Percentiles rank a stretch among this genome's conserved stretches.
These are phyloP conservation scores for Sus scrofa DNA, from an alignment of 2,113 vertebrate genomes.

Conservation along the genomic window DNA sequence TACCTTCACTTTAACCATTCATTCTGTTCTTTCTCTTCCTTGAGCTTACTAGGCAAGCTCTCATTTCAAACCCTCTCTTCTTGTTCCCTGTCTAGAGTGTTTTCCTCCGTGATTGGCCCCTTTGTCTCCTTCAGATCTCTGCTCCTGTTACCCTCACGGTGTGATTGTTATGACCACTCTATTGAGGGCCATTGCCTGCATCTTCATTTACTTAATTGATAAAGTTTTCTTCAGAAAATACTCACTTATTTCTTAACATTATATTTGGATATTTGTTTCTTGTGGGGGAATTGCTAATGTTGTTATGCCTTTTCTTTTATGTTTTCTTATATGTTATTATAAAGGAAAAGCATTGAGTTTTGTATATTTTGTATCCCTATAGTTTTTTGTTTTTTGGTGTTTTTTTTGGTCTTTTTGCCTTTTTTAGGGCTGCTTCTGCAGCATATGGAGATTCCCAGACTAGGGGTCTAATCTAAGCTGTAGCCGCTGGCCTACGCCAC, in stretches of 20 bases:
- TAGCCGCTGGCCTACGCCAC: no score
- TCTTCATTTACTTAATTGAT: constrained; percentile 31
- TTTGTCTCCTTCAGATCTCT: neutral
- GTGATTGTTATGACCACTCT: neutral
- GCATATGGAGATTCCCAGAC: no score
- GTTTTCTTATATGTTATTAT: neutral
- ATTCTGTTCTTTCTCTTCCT: neutral
- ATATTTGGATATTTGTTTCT: neutral
- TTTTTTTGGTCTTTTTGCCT: no score
- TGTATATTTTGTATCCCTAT: neutral
- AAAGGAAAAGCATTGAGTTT: neutral
- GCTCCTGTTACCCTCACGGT: neutral
- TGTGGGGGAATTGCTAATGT: neutral
- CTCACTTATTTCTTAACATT: neutral
- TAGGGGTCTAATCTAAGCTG: no score
- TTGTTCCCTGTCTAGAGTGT: neutral
- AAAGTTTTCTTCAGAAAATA: neutral
- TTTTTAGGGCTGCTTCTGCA: no score
- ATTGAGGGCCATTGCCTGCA: no score
- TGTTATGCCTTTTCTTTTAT: neutral
- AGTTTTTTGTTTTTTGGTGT: no score
- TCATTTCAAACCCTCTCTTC: neutral
- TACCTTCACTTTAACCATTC: neutral
- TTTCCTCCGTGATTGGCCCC: neutral
- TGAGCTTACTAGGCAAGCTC: neutral